Base-by-base conservation (phyloP, 23 tunicate species). In the Styela clava region DNA sequence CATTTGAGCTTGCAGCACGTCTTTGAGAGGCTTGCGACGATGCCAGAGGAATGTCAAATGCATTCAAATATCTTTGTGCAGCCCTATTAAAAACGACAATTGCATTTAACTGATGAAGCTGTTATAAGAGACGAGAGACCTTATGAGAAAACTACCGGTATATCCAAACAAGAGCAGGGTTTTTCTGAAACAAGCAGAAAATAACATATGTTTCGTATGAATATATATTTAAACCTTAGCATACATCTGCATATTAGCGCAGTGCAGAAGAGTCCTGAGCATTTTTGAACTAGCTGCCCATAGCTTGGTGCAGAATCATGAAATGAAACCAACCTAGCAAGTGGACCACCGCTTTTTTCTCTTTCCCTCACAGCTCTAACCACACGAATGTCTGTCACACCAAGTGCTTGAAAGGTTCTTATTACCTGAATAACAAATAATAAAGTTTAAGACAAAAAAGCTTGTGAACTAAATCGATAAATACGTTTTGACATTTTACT, bases 321-420 rank as follows among this genome's bases (percentile, higher is more conserved):
- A 18, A 27, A 67, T 16, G 22, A 64, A 16, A 44, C 12, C 1
- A 33, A 89, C 95, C 91, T 87, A 19, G 79, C 80, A 21, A 91
- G 63, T 12, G 88, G 88, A 7, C 91, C 91, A 33, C 91, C 97
- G 21, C 80, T 71, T 28, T 83, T 83, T 33, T 91, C 91, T 62
- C 91, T 73, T 74, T 91, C 97, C 62, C 91, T 65, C 31, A 91
- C 63, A 19, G 97, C 91, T 35, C 97, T 63, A 3, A 91, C 83
- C 26, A 79, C 97, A n/a, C 97, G 37, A 34, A 91, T 84, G 62
- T 91, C 97, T 0, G 97, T 86, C 21, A 91, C 79, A 7, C 79
- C 78, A 16, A 91, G 88, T 9, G 87, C 91, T 16, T 91, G 85
- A 74, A 86, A 91, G 30, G 91, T 86, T 61, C 91, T 69, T 70